A percentile compares a stretch with the other conserved stretches of the same genome.
phyloP scores from a whole-genome alignment of 2,888 invertebrate genomes.

The Tineola bisselliella region DNA sequence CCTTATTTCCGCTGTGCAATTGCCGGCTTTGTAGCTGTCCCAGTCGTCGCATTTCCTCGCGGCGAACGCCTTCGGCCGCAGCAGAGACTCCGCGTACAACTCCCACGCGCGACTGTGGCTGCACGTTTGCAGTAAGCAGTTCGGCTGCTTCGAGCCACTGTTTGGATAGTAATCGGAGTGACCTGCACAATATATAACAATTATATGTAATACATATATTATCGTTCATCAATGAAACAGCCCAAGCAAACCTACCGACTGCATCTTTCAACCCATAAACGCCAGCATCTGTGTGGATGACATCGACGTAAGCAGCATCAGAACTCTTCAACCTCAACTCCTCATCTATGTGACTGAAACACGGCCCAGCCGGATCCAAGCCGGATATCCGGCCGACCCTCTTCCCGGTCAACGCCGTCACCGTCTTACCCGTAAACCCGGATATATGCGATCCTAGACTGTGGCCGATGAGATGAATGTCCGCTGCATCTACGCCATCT shows the following conservation, averaged over 20 bases:
- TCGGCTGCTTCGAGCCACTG: constrained; percentile 44
- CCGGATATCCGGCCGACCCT: constrained; percentile 40
- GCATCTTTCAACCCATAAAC: constrained; percentile 38
- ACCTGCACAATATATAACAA: too few species aligned
- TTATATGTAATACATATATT: too few species aligned
- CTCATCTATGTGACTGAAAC: constrained; percentile 38
- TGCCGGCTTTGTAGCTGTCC: constrained; percentile 29
- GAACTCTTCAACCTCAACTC: constrained; percentile 28
- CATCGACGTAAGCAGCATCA: constrained; percentile 46
- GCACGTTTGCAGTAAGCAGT: constrained; percentile 45
- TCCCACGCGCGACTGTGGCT: constrained; percentile 47
- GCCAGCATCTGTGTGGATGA: constrained; percentile 44
- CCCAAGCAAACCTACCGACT: constrained; percentile 44
- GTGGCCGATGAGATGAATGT: constrained; percentile 52
- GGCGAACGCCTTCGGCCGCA: constrained; percentile 26
- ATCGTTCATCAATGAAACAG: too few species aligned
- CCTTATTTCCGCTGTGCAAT: constrained; percentile 31
- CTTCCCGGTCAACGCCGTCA: constrained; percentile 30
- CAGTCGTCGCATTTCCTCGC: constrained; percentile 32
- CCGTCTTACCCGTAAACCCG: constrained; percentile 43
- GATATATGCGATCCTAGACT: constrained; percentile 52
- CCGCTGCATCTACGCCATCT: constrained; percentile 36
- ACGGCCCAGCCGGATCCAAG: constrained; percentile 56
- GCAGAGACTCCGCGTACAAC: constrained; percentile 35
- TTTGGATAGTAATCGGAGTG: constrained; percentile 54